Percentiles rank a stretch among this genome's conserved stretches.
Conservation (phyloP, 2,797 vertebrate species). For the Chaenodraco wilsoni region DNA sequence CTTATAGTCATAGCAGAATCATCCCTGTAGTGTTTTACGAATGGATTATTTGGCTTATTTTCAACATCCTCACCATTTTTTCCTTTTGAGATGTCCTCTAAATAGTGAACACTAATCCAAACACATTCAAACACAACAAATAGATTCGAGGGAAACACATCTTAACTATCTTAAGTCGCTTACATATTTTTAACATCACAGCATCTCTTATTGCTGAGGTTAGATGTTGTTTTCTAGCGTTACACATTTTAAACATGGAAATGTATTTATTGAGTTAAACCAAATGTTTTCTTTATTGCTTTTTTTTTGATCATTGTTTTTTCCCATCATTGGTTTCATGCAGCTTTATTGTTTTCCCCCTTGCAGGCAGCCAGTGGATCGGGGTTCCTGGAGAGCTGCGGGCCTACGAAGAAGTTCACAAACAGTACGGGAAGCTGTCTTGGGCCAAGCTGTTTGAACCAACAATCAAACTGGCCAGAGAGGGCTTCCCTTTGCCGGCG, state of each 20-base stretch:
- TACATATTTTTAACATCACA: background rate
- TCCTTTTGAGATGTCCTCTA: background rate
- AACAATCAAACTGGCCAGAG: slow-evolving; percentile 88
- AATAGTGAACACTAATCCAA: too few species aligned
- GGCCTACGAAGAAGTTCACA: slow-evolving; percentile 88
- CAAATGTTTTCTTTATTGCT: background rate
- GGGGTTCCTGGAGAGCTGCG: slow-evolving; percentile 93
- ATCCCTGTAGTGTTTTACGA: background rate
- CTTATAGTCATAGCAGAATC: background rate
- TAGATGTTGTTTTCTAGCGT: background rate
- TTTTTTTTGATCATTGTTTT: background rate
- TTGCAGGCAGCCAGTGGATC: slow-evolving; percentile 84
- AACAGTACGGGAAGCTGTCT: slow-evolving; percentile 85
- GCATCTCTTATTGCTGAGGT: background rate
- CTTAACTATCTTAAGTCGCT: background rate
- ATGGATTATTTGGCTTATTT: background rate
- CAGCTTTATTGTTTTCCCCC: slow-evolving; percentile 1
- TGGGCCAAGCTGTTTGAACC: slow-evolving; percentile 82
- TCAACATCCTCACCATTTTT: background rate
- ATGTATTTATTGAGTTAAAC: background rate
- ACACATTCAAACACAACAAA: too few species aligned
- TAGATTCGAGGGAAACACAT: too few species aligned
- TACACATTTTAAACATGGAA: background rate
- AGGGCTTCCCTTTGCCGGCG: slow-evolving; percentile 84
- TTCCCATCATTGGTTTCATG: background rate